Conservation (phyloP, 2,888 invertebrate genomes). For the Sarcophaga variegata region DNA sequence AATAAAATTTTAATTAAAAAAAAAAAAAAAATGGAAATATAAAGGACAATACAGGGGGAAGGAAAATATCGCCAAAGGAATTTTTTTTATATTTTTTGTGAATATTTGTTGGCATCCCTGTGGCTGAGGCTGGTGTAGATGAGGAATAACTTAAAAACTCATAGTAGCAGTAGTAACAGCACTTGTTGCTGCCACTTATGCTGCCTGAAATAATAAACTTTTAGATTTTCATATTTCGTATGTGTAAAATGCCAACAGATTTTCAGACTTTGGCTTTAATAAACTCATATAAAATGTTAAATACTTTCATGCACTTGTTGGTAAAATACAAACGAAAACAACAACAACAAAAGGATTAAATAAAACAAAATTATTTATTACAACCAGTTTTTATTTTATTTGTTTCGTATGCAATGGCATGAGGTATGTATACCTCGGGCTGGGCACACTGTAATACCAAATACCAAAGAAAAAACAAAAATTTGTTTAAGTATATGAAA, state of each 20-base stretch:
- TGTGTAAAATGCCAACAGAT: slow-evolving; percentile 28
- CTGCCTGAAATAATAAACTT: slow-evolving; percentile 45
- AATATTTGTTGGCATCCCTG: not conserved
- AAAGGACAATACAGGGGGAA: no score
- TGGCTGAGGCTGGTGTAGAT: not conserved
- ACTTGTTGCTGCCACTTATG: slow-evolving; percentile 47
- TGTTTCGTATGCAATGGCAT: no score
- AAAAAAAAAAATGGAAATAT: no score
- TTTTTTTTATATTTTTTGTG: no score
- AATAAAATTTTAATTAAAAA: no score
- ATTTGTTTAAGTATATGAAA: no score
- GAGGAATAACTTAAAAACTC: slow-evolving; percentile 25
- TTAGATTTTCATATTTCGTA: slow-evolving; percentile 24
- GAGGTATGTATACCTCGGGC: no score
- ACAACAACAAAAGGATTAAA: not conserved
- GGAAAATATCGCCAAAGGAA: no score
- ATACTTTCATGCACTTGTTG: not conserved
- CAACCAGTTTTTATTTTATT: not conserved
- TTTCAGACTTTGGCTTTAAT: slow-evolving; percentile 40
- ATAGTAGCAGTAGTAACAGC: slow-evolving; percentile 16
- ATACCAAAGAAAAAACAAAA: no score
- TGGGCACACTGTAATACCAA: no score
- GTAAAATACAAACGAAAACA: not conserved
- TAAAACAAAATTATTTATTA: not conserved
- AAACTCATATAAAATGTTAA: slow-evolving; percentile 33